Evolutionary conservation across 2,797 vertebrate genomes (phyloP).

Genomic region (Pygocentrus nattereri): DNA sequence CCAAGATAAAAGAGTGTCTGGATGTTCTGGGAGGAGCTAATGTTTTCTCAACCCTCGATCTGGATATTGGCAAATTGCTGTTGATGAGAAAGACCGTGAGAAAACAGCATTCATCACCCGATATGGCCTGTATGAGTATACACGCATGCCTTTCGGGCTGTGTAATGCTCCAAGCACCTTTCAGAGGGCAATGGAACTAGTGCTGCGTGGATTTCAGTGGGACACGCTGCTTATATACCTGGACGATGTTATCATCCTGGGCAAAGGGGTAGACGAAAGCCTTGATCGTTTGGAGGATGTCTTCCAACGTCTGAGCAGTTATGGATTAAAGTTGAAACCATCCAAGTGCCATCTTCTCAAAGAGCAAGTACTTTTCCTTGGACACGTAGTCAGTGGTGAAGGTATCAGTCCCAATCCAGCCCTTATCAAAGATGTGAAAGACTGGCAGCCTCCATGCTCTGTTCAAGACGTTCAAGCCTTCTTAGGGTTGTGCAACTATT

Average conservation of each 20-base stretch:
- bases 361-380: conserved; percentile 30
- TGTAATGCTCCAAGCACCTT: no score
- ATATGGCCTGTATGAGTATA: conserved; percentile 53
- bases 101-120: conserved; percentile 62
- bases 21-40: no score
- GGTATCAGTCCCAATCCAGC: no score
- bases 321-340: conserved; percentile 9
- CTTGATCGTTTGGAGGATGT: background rate
- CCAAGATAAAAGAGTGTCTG: conserved; percentile 30
- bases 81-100: background rate
- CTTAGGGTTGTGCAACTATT: no score
- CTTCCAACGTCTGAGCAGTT: conserved; percentile 3
- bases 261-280: no score
- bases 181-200: no score
- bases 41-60: no score
- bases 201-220: no score
- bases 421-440: no score
- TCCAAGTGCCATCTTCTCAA: conserved; percentile 25
- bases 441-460: conserved; percentile 52
- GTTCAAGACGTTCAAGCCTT: background rate
- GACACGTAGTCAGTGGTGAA: conserved; percentile 52
- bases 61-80: no score
- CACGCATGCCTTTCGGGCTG: conserved; percentile 68
- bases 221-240: no score
- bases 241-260: no score